Conservation (phyloP, 2,113 vertebrate genomes). For the Orientallactaga bullata region DNA sequence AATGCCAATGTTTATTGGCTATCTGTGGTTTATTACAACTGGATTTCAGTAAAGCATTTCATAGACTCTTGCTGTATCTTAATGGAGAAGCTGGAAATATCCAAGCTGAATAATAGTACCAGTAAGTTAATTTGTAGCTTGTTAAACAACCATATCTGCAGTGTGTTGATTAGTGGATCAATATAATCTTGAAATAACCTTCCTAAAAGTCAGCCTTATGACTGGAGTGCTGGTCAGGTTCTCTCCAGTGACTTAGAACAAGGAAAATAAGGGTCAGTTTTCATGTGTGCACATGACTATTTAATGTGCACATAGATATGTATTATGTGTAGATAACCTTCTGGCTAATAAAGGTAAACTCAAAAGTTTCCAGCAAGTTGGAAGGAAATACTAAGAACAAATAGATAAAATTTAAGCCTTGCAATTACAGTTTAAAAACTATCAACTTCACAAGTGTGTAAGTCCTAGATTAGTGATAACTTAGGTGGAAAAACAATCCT, state of each 20-base stretch:
- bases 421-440: neutral
- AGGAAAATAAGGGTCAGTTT: neutral
- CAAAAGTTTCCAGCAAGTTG: conserved; percentile 34
- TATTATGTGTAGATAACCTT: neutral
- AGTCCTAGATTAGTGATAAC: conserved; percentile 43
- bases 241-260: conserved; percentile 19
- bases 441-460: neutral
- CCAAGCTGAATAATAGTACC: neutral
- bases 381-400: conserved; percentile 32
- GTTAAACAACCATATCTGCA: conserved; percentile 28
- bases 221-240: neutral
- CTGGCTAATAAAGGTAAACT: conserved; percentile 34
- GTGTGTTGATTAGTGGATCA: conserved; percentile 28
- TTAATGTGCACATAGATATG: neutral
- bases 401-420: conserved; percentile 46
- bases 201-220: neutral
- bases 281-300: neutral
- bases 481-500: conserved; percentile 31
- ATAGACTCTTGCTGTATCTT: conserved; percentile 8
- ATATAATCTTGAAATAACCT: conserved; percentile 30
- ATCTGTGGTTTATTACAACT: conserved; percentile 18
- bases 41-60: conserved; percentile 32
- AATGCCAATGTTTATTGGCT: neutral
- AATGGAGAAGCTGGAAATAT: conserved; percentile 1
- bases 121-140: conserved; percentile 52